Evolutionary conservation across 1,140 invertebrate genomes (phyloP).

Genomic region (Drosophila biarmipes): DNA sequence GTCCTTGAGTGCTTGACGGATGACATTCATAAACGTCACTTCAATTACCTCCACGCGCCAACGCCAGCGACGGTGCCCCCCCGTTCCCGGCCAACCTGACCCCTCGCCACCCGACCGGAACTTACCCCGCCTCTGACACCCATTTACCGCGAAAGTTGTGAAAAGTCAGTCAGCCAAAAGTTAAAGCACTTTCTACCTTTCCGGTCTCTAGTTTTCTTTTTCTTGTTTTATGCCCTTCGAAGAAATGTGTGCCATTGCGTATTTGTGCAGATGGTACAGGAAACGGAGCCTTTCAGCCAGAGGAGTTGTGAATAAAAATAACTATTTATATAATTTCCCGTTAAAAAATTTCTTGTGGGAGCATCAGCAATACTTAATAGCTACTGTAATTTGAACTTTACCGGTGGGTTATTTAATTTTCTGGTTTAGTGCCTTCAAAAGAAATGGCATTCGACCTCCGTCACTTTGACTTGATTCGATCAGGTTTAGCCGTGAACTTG

Average conservation of each 20-base stretch:
- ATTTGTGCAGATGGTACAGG: background rate
- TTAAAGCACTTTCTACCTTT: slow-evolving; percentile 56
- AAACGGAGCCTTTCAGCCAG: background rate
- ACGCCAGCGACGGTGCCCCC: slow-evolving; percentile 54
- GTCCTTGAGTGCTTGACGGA: slow-evolving; percentile 85
- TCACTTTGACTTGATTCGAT: no score
- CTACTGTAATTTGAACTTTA: no score
- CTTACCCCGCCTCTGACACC: slow-evolving; percentile 4
- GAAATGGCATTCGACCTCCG: no score
- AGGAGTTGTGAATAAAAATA: no score
- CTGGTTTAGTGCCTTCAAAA: no score
- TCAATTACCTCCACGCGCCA: slow-evolving; percentile 81
- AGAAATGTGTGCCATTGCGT: slow-evolving; percentile 14
- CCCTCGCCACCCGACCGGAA: slow-evolving; percentile 7
- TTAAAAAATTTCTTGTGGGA: background rate
- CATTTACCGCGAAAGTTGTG: slow-evolving; percentile 68
- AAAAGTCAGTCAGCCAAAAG: slow-evolving; percentile 70
- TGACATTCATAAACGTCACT: slow-evolving; percentile 83
- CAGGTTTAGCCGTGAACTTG: no score
- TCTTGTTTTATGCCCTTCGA: slow-evolving; percentile 23
- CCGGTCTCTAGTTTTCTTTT: slow-evolving; percentile 16
- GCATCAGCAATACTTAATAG: no score
- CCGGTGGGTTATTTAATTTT: no score
- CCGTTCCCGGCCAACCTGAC: slow-evolving; percentile 8
- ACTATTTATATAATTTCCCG: background rate